A percentile compares a stretch with the other conserved stretches of the same genome.
Evolutionary conservation across 2,888 invertebrate species (phyloP).

Genomic region (Drosophila longiperda): DNA sequence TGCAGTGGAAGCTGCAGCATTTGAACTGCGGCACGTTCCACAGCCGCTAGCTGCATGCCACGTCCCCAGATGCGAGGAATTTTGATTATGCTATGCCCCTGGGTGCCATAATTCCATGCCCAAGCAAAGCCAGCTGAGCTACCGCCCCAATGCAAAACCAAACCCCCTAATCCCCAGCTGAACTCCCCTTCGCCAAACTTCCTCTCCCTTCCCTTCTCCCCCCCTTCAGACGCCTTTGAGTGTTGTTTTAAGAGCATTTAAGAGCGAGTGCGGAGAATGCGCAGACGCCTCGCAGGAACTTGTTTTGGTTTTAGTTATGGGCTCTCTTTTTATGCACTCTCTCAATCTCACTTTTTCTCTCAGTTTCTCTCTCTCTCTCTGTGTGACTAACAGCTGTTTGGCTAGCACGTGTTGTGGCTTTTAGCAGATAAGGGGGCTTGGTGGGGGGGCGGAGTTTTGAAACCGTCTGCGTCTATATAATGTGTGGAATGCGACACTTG

Average conservation of each 20-base stretch:
- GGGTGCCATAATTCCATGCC: conserved; percentile 84
- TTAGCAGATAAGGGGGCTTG: background rate
- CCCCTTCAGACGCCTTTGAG: background rate
- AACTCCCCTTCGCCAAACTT: background rate
- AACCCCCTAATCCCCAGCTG: conserved; percentile 3
- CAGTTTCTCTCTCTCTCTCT: background rate
- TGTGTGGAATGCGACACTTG: conserved; percentile 39
- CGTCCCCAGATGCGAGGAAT: conserved; percentile 84
- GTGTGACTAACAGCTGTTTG: conserved; percentile 43
- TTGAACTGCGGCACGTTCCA: conserved; percentile 56
- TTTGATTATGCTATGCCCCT: conserved; percentile 85
- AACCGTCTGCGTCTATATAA: conserved; percentile 36
- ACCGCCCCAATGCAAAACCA: background rate
- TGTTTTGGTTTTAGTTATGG: conserved; percentile 46
- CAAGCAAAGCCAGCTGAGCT: conserved; percentile 56
- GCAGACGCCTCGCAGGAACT: conserved; percentile 27
- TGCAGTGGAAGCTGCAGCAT: conserved; percentile 41
- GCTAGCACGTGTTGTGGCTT: conserved; percentile 44
- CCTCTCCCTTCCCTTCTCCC: background rate
- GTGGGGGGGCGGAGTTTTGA: background rate
- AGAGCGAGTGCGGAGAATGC: conserved; percentile 32
- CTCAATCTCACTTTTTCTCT: background rate
- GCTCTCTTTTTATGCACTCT: background rate
- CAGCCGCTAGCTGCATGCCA: conserved; percentile 64
- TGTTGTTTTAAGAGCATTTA: conserved; percentile 45